These are phyloP conservation scores for Mastigias papua DNA, from an alignment of 30 jellyfish, hydroid and myxozoan genomes.

Conservation along the genomic window DNA sequence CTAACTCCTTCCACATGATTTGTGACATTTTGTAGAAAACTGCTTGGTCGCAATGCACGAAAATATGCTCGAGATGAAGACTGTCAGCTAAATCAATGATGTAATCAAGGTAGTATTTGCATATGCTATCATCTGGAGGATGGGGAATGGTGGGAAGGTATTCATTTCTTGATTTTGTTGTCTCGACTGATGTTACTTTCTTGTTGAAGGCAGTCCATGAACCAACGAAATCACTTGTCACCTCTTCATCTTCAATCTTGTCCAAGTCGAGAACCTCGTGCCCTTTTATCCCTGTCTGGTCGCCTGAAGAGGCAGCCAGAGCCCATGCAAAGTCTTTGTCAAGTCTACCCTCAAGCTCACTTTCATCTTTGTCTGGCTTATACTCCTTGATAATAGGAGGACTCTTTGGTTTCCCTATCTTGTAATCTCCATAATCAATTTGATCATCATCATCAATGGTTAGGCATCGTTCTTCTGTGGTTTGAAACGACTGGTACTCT, in stretches of 20 bases:
- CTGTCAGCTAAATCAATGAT: constrained; percentile 67
- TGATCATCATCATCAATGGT: constrained; percentile 55
- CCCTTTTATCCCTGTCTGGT: constrained; percentile 49
- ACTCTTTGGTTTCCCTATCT: constrained; percentile 50
- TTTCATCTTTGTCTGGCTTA: constrained; percentile 59
- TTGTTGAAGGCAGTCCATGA: constrained; percentile 65
- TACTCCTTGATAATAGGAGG: constrained; percentile 46
- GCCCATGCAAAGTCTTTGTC: constrained; percentile 74
- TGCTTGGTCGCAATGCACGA: constrained; percentile 65
- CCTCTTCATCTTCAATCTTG: constrained; percentile 42
- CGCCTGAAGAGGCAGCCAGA: constrained; percentile 64
- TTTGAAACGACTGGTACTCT: constrained; percentile 65
- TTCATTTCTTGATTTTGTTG: constrained; percentile 62
- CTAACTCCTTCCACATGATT: constrained; percentile 44
- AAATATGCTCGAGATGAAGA: constrained; percentile 62
- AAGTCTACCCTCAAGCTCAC: constrained; percentile 70
- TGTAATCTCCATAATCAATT: constrained; percentile 63
- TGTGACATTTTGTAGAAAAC: constrained; percentile 53
- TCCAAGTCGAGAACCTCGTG: constrained; percentile 42
- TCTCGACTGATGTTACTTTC: constrained; percentile 69
- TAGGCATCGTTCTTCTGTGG: constrained; percentile 56
- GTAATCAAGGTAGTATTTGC: constrained; percentile 73
- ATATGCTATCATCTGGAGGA: constrained; percentile 62
- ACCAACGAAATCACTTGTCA: constrained; percentile 49
- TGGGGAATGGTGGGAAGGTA: constrained; percentile 71